phyloP scores from a whole-genome alignment of 2,113 vertebrate species.

The Rafetus swinhoei region DNA sequence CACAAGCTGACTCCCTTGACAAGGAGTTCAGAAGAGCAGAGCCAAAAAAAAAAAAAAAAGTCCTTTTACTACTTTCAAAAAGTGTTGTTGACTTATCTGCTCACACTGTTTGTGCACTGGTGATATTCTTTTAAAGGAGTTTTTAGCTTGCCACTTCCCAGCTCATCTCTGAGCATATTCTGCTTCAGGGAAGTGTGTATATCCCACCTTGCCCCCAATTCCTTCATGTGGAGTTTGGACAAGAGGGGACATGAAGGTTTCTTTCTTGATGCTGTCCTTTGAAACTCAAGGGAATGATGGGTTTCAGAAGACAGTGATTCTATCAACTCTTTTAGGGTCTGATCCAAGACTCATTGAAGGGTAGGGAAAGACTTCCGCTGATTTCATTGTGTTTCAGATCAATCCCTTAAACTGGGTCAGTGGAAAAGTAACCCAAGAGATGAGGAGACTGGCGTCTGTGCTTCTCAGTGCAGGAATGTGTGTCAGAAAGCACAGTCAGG shows the following conservation, averaged over 20 bases:
- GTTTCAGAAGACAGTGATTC: conserved; percentile 36
- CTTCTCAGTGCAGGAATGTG: conserved; percentile 45
- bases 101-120: background rate
- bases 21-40: background rate
- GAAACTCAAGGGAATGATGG: conserved; percentile 50
- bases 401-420: conserved; percentile 40
- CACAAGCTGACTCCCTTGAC: conserved; percentile 11
- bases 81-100: background rate
- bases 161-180: background rate
- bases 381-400: conserved; percentile 16
- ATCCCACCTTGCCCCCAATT: background rate
- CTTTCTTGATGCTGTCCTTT: conserved; percentile 15
- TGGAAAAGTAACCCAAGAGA: conserved; percentile 70
- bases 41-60: background rate
- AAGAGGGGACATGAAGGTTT: background rate
- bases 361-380: conserved; percentile 36
- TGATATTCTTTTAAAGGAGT: background rate
- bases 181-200: background rate
- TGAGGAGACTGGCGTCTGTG: conserved; percentile 65
- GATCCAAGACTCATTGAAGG: conserved; percentile 41
- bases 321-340: conserved; percentile 28
- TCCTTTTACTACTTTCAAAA: background rate
- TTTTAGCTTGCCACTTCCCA: background rate
- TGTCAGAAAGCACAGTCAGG: conserved; percentile 38
- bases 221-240: accelerated